phyloP scores from a whole-genome alignment of 2,888 invertebrate genomes.

The Ophioninae sp. region DNA sequence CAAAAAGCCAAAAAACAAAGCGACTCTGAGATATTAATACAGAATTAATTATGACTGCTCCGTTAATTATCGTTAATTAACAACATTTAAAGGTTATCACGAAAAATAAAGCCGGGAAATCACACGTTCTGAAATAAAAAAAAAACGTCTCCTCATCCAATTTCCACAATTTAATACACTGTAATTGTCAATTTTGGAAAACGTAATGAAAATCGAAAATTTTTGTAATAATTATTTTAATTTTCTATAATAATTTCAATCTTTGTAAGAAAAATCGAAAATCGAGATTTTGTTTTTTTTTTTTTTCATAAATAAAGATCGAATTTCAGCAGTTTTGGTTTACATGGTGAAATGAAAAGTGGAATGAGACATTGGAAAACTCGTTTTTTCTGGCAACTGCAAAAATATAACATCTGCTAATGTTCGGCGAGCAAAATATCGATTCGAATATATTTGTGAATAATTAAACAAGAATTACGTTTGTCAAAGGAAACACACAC shows the following conservation, averaged over 20 bases:
- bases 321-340: neutral
- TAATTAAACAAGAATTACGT: neutral
- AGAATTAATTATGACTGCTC: neutral
- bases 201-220: too few species aligned
- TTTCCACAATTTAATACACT: neutral
- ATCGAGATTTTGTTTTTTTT: neutral
- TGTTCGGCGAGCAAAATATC: neutral
- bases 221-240: too few species aligned
- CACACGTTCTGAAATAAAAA: too few species aligned
- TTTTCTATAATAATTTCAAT: too few species aligned
- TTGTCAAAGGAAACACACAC: slow-evolving; percentile 64
- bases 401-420: neutral
- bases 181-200: neutral
- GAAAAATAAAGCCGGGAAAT: neutral
- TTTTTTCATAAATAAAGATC: neutral
- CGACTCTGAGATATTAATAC: neutral
- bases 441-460: neutral
- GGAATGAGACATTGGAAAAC: neutral
- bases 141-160: neutral
- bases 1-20: slow-evolving; percentile 1
- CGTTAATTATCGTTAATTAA: neutral
- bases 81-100: neutral
- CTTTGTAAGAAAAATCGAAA: neutral
- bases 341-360: neutral
- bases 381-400: neutral